Conservation (phyloP, 2,797 vertebrate species). For the Coendou prehensilis region DNA sequence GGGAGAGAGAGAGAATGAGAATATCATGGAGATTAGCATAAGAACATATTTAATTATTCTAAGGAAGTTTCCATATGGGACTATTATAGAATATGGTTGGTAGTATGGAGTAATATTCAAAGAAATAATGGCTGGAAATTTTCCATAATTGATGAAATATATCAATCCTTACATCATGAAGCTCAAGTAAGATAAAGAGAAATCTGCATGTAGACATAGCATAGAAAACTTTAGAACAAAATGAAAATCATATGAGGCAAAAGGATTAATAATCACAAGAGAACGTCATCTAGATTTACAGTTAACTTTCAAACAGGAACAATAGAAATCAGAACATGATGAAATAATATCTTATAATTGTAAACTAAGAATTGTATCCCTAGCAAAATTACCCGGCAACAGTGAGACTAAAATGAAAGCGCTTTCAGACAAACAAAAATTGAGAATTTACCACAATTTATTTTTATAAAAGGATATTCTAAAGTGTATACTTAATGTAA, state of each 20-base stretch:
- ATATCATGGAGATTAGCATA: not conserved
- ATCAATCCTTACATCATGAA: not conserved
- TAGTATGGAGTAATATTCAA: not conserved
- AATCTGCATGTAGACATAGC: not conserved
- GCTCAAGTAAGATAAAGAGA: not conserved
- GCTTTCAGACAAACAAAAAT: not conserved
- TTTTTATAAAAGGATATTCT: not conserved
- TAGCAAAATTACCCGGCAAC: not conserved
- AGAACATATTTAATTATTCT: not conserved
- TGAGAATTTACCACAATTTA: not conserved
- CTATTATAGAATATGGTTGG: not conserved
- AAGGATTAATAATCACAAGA: not conserved
- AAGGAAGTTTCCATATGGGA: not conserved
- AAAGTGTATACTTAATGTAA: not conserved
- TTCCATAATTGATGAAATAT: not conserved
- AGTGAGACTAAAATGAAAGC: slow-evolving; percentile 25
- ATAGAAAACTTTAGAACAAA: not conserved
- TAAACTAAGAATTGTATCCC: not conserved
- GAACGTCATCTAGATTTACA: not conserved
- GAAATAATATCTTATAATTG: not conserved
- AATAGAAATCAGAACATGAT: not conserved
- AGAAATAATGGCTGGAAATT: not conserved
- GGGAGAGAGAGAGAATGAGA: too few species aligned
- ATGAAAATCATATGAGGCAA: not conserved
- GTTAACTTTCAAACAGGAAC: not conserved